phyloP scores from a whole-genome alignment of 2,888 invertebrate species.

The Sympetrum striolatum region DNA sequence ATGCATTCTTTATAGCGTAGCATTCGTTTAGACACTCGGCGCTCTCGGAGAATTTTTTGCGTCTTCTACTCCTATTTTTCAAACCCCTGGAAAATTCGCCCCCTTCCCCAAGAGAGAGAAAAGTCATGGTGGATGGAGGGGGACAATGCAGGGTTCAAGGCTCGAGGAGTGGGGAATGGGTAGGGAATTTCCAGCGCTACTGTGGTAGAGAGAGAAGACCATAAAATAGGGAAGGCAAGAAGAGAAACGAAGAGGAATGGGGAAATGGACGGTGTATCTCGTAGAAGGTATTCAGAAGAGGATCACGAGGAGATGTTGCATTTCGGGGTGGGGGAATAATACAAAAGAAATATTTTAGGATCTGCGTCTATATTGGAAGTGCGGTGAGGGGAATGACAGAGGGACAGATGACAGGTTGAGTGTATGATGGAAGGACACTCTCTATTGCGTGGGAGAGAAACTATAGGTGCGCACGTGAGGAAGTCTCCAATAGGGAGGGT shows the following conservation, averaged over 20 bases:
- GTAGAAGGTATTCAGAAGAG: neutral
- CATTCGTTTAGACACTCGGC: too few species aligned
- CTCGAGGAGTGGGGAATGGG: neutral
- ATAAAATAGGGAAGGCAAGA: neutral
- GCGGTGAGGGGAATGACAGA: neutral
- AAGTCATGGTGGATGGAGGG: neutral
- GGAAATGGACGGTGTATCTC: neutral
- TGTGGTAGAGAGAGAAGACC: slow-evolving; percentile 4
- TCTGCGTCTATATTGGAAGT: neutral
- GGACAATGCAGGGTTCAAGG: neutral
- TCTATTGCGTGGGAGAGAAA: too few species aligned
- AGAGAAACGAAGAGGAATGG: neutral
- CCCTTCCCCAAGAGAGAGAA: neutral
- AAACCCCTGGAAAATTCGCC: neutral
- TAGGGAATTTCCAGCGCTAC: slow-evolving; percentile 19
- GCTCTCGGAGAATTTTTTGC: neutral
- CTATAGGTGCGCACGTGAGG: neutral
- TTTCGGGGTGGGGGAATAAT: neutral
- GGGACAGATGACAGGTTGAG: neutral
- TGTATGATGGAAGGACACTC: neutral
- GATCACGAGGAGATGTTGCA: neutral
- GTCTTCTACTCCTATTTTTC: neutral
- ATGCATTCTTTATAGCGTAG: too few species aligned
- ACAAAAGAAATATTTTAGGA: slow-evolving; percentile 12
- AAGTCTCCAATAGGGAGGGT: neutral